These are phyloP conservation scores for Erynnis tages DNA, from an alignment of 2,888 invertebrate genomes.

Conservation along the genomic window DNA sequence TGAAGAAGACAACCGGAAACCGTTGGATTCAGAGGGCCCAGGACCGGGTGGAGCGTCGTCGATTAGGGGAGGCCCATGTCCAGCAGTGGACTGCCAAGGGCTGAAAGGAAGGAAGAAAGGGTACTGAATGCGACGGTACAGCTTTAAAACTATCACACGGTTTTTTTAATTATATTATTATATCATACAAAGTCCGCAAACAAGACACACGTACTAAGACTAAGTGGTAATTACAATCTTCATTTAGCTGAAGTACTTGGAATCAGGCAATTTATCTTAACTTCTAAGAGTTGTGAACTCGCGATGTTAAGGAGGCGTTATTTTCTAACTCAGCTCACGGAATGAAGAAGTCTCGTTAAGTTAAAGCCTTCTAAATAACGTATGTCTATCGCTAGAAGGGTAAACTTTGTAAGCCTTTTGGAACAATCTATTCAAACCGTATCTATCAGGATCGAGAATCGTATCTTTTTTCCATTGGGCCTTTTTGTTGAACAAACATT, in stretches of 20 bases:
- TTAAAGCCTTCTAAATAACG: slow-evolving; percentile 12
- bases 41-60: no score
- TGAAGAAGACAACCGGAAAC: no score
- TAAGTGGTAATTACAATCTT: slow-evolving; percentile 7
- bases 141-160: no score
- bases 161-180: no score
- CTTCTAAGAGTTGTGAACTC: slow-evolving; percentile 14
- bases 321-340: slow-evolving; percentile 12
- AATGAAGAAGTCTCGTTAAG: slow-evolving; percentile 17
- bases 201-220: no score
- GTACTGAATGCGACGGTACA: no score
- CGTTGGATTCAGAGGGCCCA: no score
- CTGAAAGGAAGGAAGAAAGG: no score
- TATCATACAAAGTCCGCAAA: no score
- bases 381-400: slow-evolving; percentile 12
- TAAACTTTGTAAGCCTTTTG: slow-evolving; percentile 15
- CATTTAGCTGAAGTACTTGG: slow-evolving; percentile 3
- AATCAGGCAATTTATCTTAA: slow-evolving; percentile 14
- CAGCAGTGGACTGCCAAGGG: no score
- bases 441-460: slow-evolving; percentile 1
- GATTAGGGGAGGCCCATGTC: no score
- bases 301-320: slow-evolving; percentile 10
- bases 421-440: slow-evolving; percentile 8
- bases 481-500: slow-evolving; percentile 13
- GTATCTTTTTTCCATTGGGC: slow-evolving; percentile 10